These are phyloP conservation scores for Acropora tenuis DNA, from an alignment of 64 coral and sea anemone genomes.

Conservation along the genomic window DNA sequence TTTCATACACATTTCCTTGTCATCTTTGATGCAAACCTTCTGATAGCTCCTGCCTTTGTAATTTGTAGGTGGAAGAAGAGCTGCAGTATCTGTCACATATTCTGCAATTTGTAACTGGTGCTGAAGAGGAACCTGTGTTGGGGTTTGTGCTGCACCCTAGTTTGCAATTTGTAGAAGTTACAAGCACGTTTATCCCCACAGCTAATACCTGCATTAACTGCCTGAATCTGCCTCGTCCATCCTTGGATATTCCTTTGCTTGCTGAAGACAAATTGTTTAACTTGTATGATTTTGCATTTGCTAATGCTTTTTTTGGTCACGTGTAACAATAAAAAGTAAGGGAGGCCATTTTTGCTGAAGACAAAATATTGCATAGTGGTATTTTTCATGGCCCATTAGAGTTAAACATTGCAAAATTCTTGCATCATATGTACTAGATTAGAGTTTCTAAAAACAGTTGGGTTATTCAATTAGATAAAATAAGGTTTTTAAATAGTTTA, in stretches of 20 bases:
- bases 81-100: constrained; percentile 29
- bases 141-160: constrained; percentile 2
- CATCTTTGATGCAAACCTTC: not conserved
- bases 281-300: too few species aligned
- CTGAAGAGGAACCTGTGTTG: constrained; percentile 27
- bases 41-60: constrained; percentile 14
- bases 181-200: constrained; percentile 37
- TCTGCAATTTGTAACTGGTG: constrained; percentile 42
- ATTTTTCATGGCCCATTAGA: too few species aligned
- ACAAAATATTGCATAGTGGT: too few species aligned
- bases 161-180: constrained; percentile 8
- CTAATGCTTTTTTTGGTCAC: too few species aligned
- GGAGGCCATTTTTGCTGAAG: too few species aligned
- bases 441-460: not conserved
- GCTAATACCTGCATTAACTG: constrained; percentile 57
- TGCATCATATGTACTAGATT: not conserved
- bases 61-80: constrained; percentile 40
- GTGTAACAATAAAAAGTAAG: too few species aligned
- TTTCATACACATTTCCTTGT: too few species aligned
- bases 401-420: too few species aligned
- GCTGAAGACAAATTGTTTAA: too few species aligned
- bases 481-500: not conserved
- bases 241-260: not conserved
- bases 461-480: not conserved
- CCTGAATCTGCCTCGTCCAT: constrained; percentile 27